A percentile compares a stretch with the other conserved stretches of the same genome.
Conservation (phyloP, 1,140 invertebrate genomes). For the Acromyrmex charruanus region DNA sequence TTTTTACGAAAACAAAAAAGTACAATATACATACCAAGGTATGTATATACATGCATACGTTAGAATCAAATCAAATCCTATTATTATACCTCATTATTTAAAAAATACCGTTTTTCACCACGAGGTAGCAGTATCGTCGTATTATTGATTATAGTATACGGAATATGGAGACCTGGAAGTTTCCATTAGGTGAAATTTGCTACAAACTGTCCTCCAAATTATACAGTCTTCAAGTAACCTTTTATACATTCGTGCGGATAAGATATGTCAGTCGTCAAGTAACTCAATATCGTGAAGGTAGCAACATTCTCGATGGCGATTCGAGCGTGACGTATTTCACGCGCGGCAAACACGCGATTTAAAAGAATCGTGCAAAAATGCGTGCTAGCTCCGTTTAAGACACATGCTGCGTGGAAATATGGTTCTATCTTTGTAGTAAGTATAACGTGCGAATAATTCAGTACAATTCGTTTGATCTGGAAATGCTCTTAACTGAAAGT, state of each 20-base stretch:
- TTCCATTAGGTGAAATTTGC: not conserved
- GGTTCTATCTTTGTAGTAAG: constrained; percentile 56
- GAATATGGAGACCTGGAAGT: constrained; percentile 5
- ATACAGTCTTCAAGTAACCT: not conserved
- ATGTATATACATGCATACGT: not conserved
- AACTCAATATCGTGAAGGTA: not conserved
- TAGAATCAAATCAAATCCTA: not conserved
- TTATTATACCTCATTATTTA: not conserved
- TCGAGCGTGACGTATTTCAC: constrained; percentile 1
- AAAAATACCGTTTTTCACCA: constrained; percentile 57
- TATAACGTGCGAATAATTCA: not conserved
- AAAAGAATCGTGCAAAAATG: constrained; percentile 77
- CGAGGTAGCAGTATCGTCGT: constrained; percentile 72
- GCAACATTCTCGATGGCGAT: not conserved
- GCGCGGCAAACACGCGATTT: constrained; percentile 62
- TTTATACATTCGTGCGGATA: not conserved
- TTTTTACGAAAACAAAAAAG: no score
- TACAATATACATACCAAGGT: not conserved
- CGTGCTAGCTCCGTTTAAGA: constrained; percentile 67
- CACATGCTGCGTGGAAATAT: constrained; percentile 57
- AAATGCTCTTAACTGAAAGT: not conserved
- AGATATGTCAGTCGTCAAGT: not conserved
- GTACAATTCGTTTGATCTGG: not conserved
- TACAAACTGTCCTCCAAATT: not conserved
- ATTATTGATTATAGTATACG: constrained; percentile 74